Conservation (phyloP, 2,888 invertebrate species). For the Tiliacea citrago region DNA sequence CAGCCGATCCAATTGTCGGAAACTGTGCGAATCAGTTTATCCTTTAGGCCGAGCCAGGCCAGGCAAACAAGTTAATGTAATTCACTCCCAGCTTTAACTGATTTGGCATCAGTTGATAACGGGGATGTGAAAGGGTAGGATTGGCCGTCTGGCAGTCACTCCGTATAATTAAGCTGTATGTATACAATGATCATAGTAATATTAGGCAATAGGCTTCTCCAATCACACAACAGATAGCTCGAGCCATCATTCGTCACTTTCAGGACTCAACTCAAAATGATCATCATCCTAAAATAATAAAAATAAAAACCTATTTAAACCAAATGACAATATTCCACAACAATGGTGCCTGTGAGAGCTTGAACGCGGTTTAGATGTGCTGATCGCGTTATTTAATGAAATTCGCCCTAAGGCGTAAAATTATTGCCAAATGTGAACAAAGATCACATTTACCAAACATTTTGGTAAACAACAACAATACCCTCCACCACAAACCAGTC, state of each 20-base stretch:
- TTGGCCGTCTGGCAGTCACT: not conserved
- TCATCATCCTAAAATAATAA: no score
- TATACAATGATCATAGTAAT: no score
- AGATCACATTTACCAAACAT: not conserved
- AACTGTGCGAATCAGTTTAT: conserved; percentile 25
- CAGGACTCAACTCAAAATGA: not conserved
- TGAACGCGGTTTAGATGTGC: not conserved
- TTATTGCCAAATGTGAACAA: not conserved
- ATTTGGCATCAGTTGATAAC: conserved; percentile 41
- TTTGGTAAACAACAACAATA: conserved; percentile 24
- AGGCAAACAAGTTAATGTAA: conserved; percentile 42
- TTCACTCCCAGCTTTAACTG: conserved; percentile 39
- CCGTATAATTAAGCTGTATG: not conserved
- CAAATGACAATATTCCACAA: no score
- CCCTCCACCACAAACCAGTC: conserved; percentile 13
- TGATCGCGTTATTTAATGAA: not conserved
- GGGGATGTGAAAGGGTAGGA: conserved; percentile 2
- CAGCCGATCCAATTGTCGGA: conserved; percentile 35
- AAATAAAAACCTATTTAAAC: no score
- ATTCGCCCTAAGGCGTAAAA: not conserved
- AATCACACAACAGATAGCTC: no score
- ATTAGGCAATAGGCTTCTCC: no score
- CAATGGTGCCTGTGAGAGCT: not conserved
- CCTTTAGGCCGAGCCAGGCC: conserved; percentile 18
- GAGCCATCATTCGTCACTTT: no score